These are phyloP conservation scores for Turnix velox DNA, from an alignment of 2,113 vertebrate species.

Conservation along the genomic window DNA sequence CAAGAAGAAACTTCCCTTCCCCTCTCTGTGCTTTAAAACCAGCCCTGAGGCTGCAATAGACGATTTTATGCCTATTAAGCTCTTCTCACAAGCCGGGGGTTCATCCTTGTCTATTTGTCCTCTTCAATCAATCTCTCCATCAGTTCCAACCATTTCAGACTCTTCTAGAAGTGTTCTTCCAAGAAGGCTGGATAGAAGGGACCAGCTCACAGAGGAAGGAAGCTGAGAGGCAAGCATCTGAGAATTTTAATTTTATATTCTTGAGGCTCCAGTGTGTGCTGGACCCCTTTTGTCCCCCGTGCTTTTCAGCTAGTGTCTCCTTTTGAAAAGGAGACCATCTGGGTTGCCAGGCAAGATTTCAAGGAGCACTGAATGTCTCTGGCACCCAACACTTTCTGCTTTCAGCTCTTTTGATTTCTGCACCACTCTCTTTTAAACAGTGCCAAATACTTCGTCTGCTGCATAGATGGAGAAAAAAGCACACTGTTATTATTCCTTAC, in stretches of 20 bases:
- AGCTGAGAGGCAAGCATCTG: rapidly evolving
- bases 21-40: not conserved
- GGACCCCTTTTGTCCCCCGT: not conserved
- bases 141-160: not conserved
- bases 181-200: not conserved
- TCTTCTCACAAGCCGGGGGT: not conserved
- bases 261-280: rapidly evolving
- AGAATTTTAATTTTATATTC: not conserved
- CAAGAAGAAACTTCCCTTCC: not conserved
- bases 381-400: not conserved
- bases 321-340: not conserved
- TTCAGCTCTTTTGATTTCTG: not conserved
- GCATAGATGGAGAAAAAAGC: not conserved
- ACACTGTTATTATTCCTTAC: not conserved
- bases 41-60: not conserved
- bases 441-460: not conserved
- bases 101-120: conserved; percentile 21
- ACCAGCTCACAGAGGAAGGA: not conserved
- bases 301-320: not conserved
- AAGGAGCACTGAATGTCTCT: not conserved
- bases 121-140: not conserved
- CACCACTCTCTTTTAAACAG: not conserved
- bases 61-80: conserved; percentile 46
- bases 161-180: not conserved
- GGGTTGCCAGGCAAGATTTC: conserved; percentile 1